Evolutionary conservation across 1,140 invertebrate species (phyloP).

Genomic region (Halotydeus destructor): DNA sequence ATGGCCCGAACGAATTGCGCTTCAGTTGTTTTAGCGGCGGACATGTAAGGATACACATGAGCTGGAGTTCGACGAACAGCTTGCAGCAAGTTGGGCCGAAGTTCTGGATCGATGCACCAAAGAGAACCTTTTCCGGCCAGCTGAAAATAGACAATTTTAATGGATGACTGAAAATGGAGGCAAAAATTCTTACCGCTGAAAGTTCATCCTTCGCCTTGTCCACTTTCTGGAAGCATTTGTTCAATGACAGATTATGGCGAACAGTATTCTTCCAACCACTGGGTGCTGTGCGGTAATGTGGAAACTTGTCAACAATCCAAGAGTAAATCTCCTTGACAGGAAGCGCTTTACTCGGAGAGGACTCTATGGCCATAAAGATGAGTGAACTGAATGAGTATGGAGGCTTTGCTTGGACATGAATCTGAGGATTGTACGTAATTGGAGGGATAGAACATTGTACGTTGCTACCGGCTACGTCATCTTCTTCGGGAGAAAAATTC

Average conservation of each 20-base stretch:
- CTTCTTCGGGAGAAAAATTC: constrained; percentile 20
- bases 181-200: constrained; percentile 15
- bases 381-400: constrained; percentile 86
- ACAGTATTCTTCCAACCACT: constrained; percentile 37
- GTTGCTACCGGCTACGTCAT: constrained; percentile 5
- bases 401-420: constrained; percentile 67
- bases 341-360: constrained; percentile 60
- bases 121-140: constrained; percentile 80
- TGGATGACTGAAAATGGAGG: not conserved
- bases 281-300: constrained; percentile 31
- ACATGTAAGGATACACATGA: constrained; percentile 38
- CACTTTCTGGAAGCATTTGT: constrained; percentile 34
- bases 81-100: constrained; percentile 59
- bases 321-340: constrained; percentile 92
- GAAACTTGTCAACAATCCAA: constrained; percentile 58
- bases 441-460: constrained; percentile 18
- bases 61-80: constrained; percentile 59
- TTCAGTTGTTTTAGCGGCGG: constrained; percentile 21
- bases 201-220: constrained; percentile 37
- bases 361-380: constrained; percentile 93
- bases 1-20: not conserved
- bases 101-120: constrained; percentile 81
- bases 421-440: constrained; percentile 30
- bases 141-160: constrained; percentile 25
- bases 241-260: constrained; percentile 32